A percentile compares a stretch with the other conserved stretches of the same genome.
phyloP scores from a whole-genome alignment of 2,797 vertebrate species.

The Urocyon cinereoargenteus region DNA sequence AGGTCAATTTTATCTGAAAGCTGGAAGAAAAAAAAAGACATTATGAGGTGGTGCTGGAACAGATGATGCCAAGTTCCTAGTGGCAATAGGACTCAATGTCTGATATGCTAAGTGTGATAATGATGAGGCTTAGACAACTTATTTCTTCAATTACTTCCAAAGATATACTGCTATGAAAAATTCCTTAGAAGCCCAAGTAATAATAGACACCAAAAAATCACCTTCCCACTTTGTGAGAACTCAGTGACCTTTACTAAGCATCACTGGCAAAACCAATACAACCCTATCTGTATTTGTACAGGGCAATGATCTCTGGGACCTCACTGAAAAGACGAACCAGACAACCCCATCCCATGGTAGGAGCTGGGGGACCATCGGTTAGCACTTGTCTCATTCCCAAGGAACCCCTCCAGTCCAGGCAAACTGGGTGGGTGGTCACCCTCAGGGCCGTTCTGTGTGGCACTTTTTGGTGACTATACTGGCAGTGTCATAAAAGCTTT shows the following conservation, averaged over 20 bases:
- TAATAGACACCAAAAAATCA: neutral
- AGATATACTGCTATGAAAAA: neutral
- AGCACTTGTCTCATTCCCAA: neutral
- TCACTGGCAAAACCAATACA: neutral
- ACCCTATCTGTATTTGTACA: neutral
- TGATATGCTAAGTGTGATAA: neutral
- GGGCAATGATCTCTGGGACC: neutral
- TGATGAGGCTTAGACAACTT: neutral
- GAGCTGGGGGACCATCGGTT: neutral
- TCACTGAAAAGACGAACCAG: neutral
- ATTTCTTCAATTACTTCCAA: neutral
- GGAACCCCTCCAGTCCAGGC: neutral
- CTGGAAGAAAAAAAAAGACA: neutral
- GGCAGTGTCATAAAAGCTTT: too few species aligned
- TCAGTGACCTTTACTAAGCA: neutral
- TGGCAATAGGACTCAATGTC: neutral
- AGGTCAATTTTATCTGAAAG: neutral
- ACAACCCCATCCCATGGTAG: neutral
- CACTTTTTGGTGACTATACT: neutral
- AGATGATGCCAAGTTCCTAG: neutral
- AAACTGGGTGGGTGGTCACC: neutral
- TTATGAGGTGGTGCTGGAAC: neutral
- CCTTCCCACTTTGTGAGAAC: neutral
- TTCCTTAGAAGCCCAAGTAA: neutral
- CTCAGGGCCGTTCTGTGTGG: neutral